phyloP scores from a whole-genome alignment of 2,797 vertebrate species.

The Pteronotus mesoamericanus region DNA sequence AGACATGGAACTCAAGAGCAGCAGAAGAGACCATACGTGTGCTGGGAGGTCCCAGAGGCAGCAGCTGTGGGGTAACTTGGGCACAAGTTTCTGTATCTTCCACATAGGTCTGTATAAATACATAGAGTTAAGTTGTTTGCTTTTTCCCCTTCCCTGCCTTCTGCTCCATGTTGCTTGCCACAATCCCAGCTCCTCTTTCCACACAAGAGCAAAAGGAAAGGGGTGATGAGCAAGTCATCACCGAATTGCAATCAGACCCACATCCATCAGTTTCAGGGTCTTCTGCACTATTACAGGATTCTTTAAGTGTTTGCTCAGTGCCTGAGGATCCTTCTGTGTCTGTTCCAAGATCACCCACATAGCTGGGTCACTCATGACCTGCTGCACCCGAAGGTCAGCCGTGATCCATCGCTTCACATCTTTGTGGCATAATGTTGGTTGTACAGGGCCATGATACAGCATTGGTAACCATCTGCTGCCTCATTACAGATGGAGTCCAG shows the following conservation, averaged over 20 bases:
- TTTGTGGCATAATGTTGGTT: constrained; percentile 91
- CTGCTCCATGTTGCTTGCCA: constrained; percentile 4
- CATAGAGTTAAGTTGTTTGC: neutral
- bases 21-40: constrained; percentile 65
- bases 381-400: constrained; percentile 95
- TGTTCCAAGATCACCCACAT: constrained; percentile 98
- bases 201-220: constrained; percentile 46
- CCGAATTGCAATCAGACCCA: constrained; percentile 95
- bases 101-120: constrained; percentile 59
- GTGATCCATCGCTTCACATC: constrained; percentile 94
- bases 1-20: neutral
- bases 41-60: constrained; percentile 57
- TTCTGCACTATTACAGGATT: constrained; percentile 96
- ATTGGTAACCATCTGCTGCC: constrained; percentile 91
- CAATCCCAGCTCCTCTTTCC: constrained; percentile 73
- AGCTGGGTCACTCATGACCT: constrained; percentile 96
- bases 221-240: constrained; percentile 80
- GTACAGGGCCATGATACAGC: constrained; percentile 91
- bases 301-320: constrained; percentile 95
- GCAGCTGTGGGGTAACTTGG: neutral
- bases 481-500: constrained; percentile 94
- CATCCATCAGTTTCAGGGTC: constrained; percentile 96
- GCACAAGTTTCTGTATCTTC: constrained; percentile 53
- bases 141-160: neutral
- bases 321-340: constrained; percentile 98